A percentile compares a stretch with the other conserved stretches of the same genome.
Conservation (phyloP, 1,140 invertebrate species). For the Panulirus ornatus region DNA sequence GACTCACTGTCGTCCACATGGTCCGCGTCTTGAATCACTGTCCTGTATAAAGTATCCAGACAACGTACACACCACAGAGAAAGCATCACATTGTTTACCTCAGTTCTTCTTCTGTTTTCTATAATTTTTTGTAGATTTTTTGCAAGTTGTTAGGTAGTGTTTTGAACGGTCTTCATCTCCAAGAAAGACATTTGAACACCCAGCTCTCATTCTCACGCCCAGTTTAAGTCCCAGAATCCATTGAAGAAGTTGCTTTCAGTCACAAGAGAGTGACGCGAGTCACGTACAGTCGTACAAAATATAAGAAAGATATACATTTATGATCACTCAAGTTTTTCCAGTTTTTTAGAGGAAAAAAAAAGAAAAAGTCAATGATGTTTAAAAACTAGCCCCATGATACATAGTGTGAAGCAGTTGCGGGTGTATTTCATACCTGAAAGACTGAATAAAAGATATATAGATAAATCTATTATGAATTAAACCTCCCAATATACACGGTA, state of each 20-base stretch:
- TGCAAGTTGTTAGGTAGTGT: constrained; percentile 26
- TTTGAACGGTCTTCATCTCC: constrained; percentile 9
- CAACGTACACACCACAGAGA: background rate
- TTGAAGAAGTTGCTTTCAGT: background rate
- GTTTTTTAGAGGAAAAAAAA: too few relatives aligned
- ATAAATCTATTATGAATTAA: too few relatives aligned
- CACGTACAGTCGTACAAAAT: background rate
- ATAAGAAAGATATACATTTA: too few relatives aligned
- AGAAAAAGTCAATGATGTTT: background rate
- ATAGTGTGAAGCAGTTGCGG: constrained; percentile 65
- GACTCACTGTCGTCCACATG: constrained; percentile 1
- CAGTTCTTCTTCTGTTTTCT: constrained; percentile 33
- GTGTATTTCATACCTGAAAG: constrained; percentile 29
- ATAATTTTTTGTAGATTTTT: background rate
- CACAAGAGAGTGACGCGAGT: background rate
- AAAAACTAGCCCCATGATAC: constrained; percentile 17
- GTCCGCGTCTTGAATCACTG: constrained; percentile 24
- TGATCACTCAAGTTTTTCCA: background rate
- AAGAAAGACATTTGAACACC: constrained; percentile 32
- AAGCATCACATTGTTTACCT: constrained; percentile 1
- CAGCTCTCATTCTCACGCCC: constrained; percentile 25
- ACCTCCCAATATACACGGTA: constrained; percentile 16
- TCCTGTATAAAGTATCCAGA: constrained; percentile 10
- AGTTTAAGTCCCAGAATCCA: constrained; percentile 16
- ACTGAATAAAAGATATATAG: constrained; percentile 7